Evolutionary conservation across 2,797 vertebrate genomes (phyloP), one percentile per base, ranked within the genome.

Genomic region (Neosilurus mollespiculum): DNA sequence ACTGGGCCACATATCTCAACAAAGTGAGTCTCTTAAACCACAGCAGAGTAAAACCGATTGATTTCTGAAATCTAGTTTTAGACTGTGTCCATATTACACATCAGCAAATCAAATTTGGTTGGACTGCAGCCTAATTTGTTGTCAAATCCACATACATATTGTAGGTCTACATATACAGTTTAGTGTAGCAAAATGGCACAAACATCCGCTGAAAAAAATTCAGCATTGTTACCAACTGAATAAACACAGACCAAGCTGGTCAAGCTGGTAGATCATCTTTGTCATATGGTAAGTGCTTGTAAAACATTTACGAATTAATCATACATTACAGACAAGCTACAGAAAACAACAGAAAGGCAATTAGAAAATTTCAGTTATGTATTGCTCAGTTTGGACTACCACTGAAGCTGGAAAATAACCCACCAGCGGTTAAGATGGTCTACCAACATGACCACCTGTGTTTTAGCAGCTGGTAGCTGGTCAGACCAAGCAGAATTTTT

Each of bases 261-360:
- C 24, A 20, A 30, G 61, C 77, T 79, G 43, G 77, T 54, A 79
- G 59, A 64, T 78, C 37, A 2, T 62, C 37, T 79, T 53, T 79
- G 24, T 65, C 16, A 20, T 16, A 65, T 26, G n/a, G 22, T 37
- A 78, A 78, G 43, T 20, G 15, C 59, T 49, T 14, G 14, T 51
- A 26, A 8, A 64, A 51, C 8, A n/a, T 51, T 65, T 51, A 43
- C 0, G 56, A 15, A 59, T 14, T 76, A 61, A 77, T n/a, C 12
- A 3, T n/a, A 61, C 2, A 9, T n/a, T 9, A 5, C 0, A 18
- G 59, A 64, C 22, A 30, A 24, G n/a, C 9, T 24, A 9, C 16
- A 24, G 12, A 51, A 62, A 62, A 61, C 49, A 49, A 78, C 22
- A 24, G 11, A 0, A 22, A 30, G 16, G 3, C 1, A 8, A 30